Base-by-base conservation (phyloP, 2,797 vertebrate species). In the Botia almorhae region DNA sequence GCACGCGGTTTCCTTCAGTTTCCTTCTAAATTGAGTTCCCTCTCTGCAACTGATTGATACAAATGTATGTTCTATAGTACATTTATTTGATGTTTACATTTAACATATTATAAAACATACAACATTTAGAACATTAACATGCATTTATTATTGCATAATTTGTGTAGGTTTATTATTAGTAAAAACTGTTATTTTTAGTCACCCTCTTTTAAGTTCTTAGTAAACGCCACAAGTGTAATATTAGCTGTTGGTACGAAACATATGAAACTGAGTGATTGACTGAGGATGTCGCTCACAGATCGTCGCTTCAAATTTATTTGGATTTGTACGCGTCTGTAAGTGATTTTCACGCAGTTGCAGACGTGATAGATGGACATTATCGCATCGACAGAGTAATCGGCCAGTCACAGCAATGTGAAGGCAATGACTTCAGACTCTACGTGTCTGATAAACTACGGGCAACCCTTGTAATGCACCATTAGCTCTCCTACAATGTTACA, bases 381-480 rank as follows among this genome's bases (percentile, higher is more conserved):
- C 11, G 43, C 13, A 50, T 50, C 14, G 3, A 50, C 48, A 50
- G 48, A 50, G 10, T 16, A 13, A 61, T 29, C n/a, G n/a, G n/a
- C n/a, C n/a, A n/a, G n/a, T n/a, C n/a, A n/a, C n/a, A n/a, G n/a
- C n/a, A n/a, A n/a, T n/a, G 21, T 58, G 10, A 21, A 58, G n/a
- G 6, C 2, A 21, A 53, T 67, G 50, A 63, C 39, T 0, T 74
- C 29, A 55, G 58, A 78, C 21, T 48, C 23, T 21, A 71, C 58
- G 61, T 50, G 60, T 29, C 67, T 75, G 33, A 74, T 71, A 65
- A 83, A 70, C 50, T n/a, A 48, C 33, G 17, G 26, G 33, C 56
- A 56, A 60, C 48, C 12, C 11, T 36, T 36, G 16, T 76, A 76
- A 56, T 19, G 48, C 36, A 83, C 70, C 72, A 80, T 76, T 80